Conservation (phyloP, 2,888 invertebrate species). For the Pachliopta kotzebuea region DNA sequence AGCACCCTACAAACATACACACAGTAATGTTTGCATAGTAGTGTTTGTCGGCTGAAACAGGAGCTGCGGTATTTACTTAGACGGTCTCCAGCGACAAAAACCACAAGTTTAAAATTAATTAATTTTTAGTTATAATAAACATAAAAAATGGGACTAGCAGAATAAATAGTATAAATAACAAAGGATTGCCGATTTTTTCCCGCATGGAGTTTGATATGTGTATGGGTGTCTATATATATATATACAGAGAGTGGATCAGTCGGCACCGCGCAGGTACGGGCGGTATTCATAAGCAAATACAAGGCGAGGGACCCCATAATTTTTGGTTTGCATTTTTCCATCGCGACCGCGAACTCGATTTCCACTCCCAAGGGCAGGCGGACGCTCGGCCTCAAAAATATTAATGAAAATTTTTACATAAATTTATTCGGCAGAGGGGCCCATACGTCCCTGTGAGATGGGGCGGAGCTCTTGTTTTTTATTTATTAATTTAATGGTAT, state of each 20-base stretch:
- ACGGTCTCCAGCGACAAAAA: no score
- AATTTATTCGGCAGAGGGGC: constrained; percentile 79
- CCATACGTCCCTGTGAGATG: constrained; percentile 66
- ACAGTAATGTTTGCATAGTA: no score
- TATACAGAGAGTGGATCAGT: constrained; percentile 34
- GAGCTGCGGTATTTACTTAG: no score
- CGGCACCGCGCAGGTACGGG: constrained; percentile 60
- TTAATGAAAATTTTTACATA: constrained; percentile 81
- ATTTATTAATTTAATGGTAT: constrained; percentile 81
- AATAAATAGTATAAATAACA: neutral
- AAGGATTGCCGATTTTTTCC: constrained; percentile 20
- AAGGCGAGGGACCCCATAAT: constrained; percentile 77
- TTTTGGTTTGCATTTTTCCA: constrained; percentile 81
- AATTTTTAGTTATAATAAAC: neutral
- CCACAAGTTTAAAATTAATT: no score
- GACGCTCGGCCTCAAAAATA: constrained; percentile 78
- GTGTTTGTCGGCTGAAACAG: no score
- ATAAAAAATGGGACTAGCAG: neutral
- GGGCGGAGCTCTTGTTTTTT: constrained; percentile 74
- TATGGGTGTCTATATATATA: neutral
- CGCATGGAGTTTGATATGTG: constrained; percentile 1
- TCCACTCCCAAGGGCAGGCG: constrained; percentile 76
- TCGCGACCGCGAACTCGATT: constrained; percentile 79
- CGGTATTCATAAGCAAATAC: constrained; percentile 79
- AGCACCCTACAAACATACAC: no score